Conservation (phyloP, 2,888 invertebrate species). For the Ornithoptera priamus region DNA sequence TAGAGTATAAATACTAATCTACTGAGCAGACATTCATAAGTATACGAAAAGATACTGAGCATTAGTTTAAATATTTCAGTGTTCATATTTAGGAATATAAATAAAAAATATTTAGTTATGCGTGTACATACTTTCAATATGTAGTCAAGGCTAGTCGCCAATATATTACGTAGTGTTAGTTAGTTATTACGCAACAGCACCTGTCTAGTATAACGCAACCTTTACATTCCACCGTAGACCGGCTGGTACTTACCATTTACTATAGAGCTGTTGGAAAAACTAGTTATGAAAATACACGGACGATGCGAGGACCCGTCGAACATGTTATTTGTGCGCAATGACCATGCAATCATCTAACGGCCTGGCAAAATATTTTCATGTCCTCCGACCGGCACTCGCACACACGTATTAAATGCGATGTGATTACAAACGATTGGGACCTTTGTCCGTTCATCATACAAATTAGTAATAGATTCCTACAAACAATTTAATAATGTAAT, state of each 20-base stretch:
- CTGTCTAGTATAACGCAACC: not conserved
- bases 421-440: not conserved
- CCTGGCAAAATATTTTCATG: not conserved
- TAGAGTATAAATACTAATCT: too few species aligned
- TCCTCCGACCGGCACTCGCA: not conserved
- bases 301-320: constrained; percentile 1
- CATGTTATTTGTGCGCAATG: constrained; percentile 3
- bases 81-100: too few species aligned
- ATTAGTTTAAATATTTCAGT: too few species aligned
- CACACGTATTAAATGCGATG: not conserved
- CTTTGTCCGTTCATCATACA: too few species aligned
- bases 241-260: not conserved
- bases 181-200: not conserved
- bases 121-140: too few species aligned
- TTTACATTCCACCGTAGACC: not conserved
- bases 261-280: not conserved
- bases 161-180: too few species aligned
- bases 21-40: too few species aligned
- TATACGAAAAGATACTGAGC: too few species aligned
- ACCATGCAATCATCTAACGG: constrained; percentile 3
- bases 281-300: constrained; percentile 14
- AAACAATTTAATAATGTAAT: too few species aligned
- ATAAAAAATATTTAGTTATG: too few species aligned
- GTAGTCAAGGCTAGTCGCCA: too few species aligned
- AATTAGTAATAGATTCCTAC: too few species aligned